Conservation (phyloP, 2,113 vertebrate genomes). For the Parotia lawesii region DNA sequence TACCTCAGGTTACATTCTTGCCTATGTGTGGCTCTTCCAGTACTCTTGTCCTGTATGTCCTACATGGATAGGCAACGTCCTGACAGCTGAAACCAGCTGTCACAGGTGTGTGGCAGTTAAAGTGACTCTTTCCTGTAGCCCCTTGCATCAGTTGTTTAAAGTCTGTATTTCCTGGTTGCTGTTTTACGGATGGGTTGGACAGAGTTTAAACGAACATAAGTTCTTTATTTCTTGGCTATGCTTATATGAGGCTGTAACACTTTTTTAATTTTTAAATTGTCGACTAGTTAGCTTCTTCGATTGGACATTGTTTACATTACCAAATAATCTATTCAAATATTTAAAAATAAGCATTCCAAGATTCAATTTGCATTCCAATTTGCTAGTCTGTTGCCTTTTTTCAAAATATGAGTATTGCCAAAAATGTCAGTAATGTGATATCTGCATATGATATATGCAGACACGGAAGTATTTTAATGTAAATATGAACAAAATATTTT, state of each 20-base stretch:
- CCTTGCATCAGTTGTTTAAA: not conserved
- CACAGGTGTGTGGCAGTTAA: not conserved
- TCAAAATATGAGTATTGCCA: not conserved
- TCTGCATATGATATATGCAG: not conserved
- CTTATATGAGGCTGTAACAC: not conserved
- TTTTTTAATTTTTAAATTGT: not conserved
- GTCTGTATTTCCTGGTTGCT: not conserved
- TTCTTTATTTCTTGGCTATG: not conserved
- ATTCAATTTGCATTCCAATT: not conserved
- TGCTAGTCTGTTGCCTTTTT: not conserved
- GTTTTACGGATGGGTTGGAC: not conserved
- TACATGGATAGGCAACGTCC: rapidly evolving
- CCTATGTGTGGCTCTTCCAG: not conserved
- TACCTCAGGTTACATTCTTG: rapidly evolving
- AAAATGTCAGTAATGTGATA: not conserved
- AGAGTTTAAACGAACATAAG: rapidly evolving
- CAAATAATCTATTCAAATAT: not conserved
- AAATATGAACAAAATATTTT: not conserved
- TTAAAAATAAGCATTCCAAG: not conserved
- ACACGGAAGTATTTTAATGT: not conserved
- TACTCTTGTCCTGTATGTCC: not conserved
- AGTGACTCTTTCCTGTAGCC: not conserved
- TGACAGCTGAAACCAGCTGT: not conserved
- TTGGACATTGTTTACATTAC: not conserved
- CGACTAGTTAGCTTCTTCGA: not conserved